Evolutionary conservation across 2,797 vertebrate genomes (phyloP).

Genomic region (Lerista edwardsae): DNA sequence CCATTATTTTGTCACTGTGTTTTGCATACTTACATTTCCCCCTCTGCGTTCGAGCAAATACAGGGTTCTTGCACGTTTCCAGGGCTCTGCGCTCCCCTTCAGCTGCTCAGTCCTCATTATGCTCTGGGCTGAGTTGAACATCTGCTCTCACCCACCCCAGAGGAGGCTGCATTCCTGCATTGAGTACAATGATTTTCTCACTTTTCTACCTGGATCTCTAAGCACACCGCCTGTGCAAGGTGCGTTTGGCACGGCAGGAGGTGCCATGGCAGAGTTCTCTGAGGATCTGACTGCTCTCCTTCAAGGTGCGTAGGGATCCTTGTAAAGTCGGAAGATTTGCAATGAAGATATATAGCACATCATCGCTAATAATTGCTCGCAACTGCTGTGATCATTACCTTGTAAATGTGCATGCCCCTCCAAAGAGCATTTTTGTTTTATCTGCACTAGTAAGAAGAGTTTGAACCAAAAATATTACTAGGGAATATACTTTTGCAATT

Average conservation of each 20-base stretch:
- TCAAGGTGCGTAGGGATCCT: not conserved
- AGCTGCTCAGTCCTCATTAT: conserved; percentile 13
- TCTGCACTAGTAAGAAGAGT: not conserved
- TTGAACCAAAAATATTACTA: not conserved
- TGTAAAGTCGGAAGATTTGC: not conserved
- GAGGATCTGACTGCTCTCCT: not conserved
- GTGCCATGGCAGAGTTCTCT: not conserved
- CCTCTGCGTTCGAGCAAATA: conserved; percentile 9
- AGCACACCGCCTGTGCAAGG: not conserved
- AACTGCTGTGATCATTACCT: not conserved
- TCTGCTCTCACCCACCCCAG: conserved; percentile 7
- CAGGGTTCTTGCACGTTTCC: not conserved
- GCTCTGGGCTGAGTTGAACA: conserved; percentile 1
- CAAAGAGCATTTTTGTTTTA: not conserved
- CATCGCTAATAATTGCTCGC: conserved; percentile 4
- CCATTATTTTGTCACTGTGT: conserved; percentile 23
- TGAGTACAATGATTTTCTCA: not conserved
- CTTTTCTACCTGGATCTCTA: not conserved
- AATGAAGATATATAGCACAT: not conserved
- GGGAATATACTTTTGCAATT: not conserved
- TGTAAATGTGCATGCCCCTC: not conserved
- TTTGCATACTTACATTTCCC: not conserved
- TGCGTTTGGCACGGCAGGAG: not conserved
- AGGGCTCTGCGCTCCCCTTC: not conserved
- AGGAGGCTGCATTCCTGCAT: conserved; percentile 12